These are phyloP conservation scores for Baryphthengus martii DNA, from an alignment of 2,113 vertebrate genomes.

Conservation along the genomic window DNA sequence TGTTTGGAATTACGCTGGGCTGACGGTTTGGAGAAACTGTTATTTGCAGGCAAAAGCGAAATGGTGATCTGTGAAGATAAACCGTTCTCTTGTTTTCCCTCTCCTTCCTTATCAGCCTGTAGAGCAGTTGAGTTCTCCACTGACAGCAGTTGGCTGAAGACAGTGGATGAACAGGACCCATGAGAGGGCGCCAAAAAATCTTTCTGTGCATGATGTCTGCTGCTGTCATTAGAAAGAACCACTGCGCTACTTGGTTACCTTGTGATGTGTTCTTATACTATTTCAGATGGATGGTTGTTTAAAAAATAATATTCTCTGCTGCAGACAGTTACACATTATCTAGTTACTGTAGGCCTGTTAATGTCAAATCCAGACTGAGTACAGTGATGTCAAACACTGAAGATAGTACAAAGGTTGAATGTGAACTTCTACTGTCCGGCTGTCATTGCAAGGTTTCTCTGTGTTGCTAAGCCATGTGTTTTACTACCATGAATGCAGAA, in stretches of 20 bases:
- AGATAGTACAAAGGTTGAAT: neutral
- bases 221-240: neutral
- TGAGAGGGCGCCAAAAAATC: neutral
- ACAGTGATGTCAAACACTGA: neutral
- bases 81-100: neutral
- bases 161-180: neutral
- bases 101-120: neutral
- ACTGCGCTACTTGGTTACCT: neutral
- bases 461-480: neutral
- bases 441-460: neutral
- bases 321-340: neutral
- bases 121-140: neutral
- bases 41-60: neutral
- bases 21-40: neutral
- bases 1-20: neutral
- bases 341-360: neutral
- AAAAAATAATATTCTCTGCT: neutral
- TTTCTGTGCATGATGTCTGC: neutral
- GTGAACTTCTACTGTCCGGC: neutral
- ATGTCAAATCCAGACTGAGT: neutral
- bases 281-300: neutral
- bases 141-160: neutral
- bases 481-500: neutral
- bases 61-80: neutral
- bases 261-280: neutral